Percentiles rank a stretch among this genome's conserved stretches.
Conservation (phyloP, 1,140 invertebrate species). For the Drosophila bocqueti region DNA sequence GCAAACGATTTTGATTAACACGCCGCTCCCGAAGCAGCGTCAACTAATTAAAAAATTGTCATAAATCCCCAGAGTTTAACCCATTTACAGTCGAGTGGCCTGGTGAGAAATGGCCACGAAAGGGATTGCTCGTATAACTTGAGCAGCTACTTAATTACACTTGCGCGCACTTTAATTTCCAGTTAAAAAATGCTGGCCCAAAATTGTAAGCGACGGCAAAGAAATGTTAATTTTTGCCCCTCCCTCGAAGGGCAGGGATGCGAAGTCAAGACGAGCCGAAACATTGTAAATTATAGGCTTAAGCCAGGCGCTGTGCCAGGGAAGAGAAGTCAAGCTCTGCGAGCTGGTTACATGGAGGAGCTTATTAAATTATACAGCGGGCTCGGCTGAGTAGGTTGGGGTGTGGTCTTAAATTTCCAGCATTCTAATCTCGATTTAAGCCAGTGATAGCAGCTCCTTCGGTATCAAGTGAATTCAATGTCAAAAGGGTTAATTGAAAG, state of each 20-base stretch:
- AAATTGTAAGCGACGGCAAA: conserved; percentile 33
- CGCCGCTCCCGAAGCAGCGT: conserved; percentile 9
- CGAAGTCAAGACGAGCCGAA: conserved; percentile 74
- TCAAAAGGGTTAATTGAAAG: conserved; percentile 70
- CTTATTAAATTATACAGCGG: conserved; percentile 72
- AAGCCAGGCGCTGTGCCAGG: conserved; percentile 33
- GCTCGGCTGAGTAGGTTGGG: conserved; percentile 1
- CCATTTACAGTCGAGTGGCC: conserved; percentile 69
- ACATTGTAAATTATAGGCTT: conserved; percentile 83
- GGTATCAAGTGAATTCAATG: conserved; percentile 70
- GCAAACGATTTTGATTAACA: conserved; percentile 52
- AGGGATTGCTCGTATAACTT: conserved; percentile 47
- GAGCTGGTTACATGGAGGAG: conserved; percentile 54
- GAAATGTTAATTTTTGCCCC: conserved; percentile 67
- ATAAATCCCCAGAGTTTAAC: conserved; percentile 75
- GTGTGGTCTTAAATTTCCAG: conserved; percentile 56
- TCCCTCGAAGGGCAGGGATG: conserved; percentile 6
- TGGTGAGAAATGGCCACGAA: conserved; percentile 65
- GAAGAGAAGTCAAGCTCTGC: conserved; percentile 16
- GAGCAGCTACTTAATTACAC: conserved; percentile 80
- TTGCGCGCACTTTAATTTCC: conserved; percentile 81
- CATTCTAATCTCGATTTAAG: conserved; percentile 71
- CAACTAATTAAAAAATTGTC: conserved; percentile 79
- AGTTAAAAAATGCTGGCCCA: conserved; percentile 54
- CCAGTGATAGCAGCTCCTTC: conserved; percentile 25